Conservation (phyloP, 2,797 vertebrate species). For the Pelochelys cantorii region DNA sequence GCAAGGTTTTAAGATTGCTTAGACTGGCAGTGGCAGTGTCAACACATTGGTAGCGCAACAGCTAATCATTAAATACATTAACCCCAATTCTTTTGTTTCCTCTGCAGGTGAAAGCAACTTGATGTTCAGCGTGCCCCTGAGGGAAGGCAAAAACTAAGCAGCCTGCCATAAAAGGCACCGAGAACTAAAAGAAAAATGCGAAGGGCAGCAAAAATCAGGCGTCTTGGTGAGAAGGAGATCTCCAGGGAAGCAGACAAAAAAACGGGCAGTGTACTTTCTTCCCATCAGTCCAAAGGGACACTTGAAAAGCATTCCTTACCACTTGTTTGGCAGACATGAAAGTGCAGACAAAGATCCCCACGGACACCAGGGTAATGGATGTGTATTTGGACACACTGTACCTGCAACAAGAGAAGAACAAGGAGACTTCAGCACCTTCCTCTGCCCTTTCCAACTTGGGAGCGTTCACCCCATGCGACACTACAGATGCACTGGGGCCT, state of each 20-base stretch:
- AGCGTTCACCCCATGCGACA: background rate
- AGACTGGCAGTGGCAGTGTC: background rate
- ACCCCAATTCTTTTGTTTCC: background rate
- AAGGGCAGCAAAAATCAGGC: background rate
- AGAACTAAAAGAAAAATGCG: background rate
- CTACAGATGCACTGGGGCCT: background rate
- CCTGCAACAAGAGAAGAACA: constrained; percentile 77
- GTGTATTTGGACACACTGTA: constrained; percentile 91
- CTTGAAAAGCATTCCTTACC: constrained; percentile 83
- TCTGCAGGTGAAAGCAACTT: background rate
- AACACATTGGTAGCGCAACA: background rate
- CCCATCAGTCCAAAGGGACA: background rate
- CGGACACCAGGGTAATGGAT: constrained; percentile 92
- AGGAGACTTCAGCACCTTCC: background rate
- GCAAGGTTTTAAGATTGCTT: background rate
- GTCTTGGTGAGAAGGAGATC: background rate
- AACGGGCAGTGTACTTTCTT: accelerated
- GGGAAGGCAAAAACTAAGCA: background rate
- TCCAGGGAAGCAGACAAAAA: accelerated
- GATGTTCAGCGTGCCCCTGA: background rate
- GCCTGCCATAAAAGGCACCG: background rate
- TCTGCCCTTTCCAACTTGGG: accelerated
- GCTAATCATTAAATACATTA: background rate
- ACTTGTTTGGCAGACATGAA: constrained; percentile 98
- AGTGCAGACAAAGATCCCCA: constrained; percentile 97